phyloP scores from a whole-genome alignment of 2,797 vertebrate genomes.

The Tenualosa ilisha region DNA sequence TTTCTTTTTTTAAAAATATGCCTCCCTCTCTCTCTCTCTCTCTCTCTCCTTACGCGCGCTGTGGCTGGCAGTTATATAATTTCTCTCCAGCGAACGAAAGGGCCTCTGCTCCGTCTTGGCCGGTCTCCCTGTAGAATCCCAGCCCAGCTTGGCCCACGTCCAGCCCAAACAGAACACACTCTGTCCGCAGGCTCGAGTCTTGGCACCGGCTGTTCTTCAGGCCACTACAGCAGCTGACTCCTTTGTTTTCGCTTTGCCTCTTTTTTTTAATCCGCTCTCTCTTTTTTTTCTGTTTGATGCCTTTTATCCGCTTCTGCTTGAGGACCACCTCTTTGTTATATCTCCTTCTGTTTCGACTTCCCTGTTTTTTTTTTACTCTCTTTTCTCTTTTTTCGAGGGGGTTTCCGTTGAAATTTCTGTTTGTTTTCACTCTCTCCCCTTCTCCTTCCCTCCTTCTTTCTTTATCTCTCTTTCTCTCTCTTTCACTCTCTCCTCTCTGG shows the following conservation, averaged over 20 bases:
- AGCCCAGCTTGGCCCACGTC: constrained; percentile 66
- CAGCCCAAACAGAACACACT: constrained; percentile 79
- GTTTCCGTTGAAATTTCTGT: constrained; percentile 29
- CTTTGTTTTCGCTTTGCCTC: constrained; percentile 71
- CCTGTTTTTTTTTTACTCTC: constrained; percentile 51
- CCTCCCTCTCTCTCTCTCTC: constrained; percentile 29
- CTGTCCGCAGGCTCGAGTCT: constrained; percentile 75
- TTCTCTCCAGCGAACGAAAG: constrained; percentile 54
- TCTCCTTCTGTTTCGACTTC: constrained; percentile 21
- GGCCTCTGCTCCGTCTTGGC: constrained; percentile 66
- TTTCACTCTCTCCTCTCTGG: constrained; percentile 4
- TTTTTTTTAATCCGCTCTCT: constrained; percentile 46
- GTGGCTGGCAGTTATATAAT: constrained; percentile 72
- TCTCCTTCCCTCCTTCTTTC: constrained; percentile 51
- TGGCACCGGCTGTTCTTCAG: constrained; percentile 78
- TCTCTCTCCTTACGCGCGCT: constrained; percentile 49
- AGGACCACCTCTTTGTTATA: constrained; percentile 21
- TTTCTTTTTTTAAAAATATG: neutral
- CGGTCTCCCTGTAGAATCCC: constrained; percentile 60
- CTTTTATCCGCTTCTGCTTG: constrained; percentile 28
- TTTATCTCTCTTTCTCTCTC: constrained; percentile 37
- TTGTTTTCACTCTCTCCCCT: constrained; percentile 29
- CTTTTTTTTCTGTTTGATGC: constrained; percentile 14
- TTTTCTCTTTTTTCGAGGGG: constrained; percentile 63
- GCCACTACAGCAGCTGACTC: constrained; percentile 76